Conservation (phyloP, 2,797 vertebrate genomes). For the Hydrolagus colliei region DNA sequence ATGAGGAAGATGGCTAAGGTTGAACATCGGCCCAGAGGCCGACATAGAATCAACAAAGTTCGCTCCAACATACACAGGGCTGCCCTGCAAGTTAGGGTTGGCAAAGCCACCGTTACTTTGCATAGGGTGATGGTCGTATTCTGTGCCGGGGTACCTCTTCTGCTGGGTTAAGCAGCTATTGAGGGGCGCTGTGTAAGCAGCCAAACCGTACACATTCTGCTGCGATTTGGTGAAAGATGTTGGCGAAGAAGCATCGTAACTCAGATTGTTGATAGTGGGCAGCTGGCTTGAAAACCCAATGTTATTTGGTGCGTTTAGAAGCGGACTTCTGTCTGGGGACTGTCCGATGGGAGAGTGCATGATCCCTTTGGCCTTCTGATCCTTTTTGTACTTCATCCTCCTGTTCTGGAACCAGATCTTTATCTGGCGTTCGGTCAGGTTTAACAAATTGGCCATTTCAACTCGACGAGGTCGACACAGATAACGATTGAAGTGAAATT, state of each 20-base stretch:
- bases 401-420: slow-evolving; percentile 99
- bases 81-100: slow-evolving; percentile 91
- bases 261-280: slow-evolving; percentile 76
- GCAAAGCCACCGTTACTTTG: slow-evolving; percentile 83
- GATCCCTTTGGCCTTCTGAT: slow-evolving; percentile 97
- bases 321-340: slow-evolving; percentile 92
- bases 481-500: slow-evolving; percentile 97
- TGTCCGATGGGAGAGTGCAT: slow-evolving; percentile 92
- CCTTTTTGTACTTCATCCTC: slow-evolving; percentile 99
- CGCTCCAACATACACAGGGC: slow-evolving; percentile 94
- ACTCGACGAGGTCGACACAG: slow-evolving; percentile 90
- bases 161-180: slow-evolving; percentile 94
- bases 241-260: slow-evolving; percentile 91
- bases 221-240: slow-evolving; percentile 92
- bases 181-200: slow-evolving; percentile 93
- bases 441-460: slow-evolving; percentile 96
- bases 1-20: slow-evolving; percentile 93
- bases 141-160: slow-evolving; percentile 88
- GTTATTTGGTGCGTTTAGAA: slow-evolving; percentile 82
- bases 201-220: slow-evolving; percentile 96
- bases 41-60: slow-evolving; percentile 99
- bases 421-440: slow-evolving; percentile 95
- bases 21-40: slow-evolving; percentile 96
- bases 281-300: slow-evolving; percentile 90
- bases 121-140: slow-evolving; percentile 94